Base-by-base conservation (phyloP, 2,888 invertebrate species). In the Prenolepis imparis region DNA sequence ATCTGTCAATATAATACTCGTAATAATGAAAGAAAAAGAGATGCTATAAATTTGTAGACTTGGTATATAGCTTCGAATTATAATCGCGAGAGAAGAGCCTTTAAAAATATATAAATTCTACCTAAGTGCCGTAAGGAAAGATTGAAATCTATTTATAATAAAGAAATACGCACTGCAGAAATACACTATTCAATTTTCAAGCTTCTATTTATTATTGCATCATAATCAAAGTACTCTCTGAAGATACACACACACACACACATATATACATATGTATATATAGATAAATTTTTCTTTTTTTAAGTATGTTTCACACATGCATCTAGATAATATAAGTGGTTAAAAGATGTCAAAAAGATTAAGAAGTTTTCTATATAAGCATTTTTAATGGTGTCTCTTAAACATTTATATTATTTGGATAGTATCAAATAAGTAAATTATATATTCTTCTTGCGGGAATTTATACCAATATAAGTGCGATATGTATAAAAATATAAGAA, bases 81-180 rank as follows among this genome's bases (percentile, higher is more conserved):
- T 48, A 84, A 73, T 39, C 32, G 44, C 32, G 44, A 81, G 36
- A 21, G 68, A 57, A 88, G 48, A 48, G 84, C 70, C 68, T 66
- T 72, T 64, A 83, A 85, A n/a, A 86, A 78, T 48, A 48, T 48
- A 48, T 85, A 88, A 82, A 89, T 64, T 84, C 72, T 90, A 91
- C 88, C 89, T 81, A 91, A 91, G 88, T 91, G 89, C 90, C 89
- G 85, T 86, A 48, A 48, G 66, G 61, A 85, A 87, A 84, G 67
- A 77, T 63, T 82, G 78, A 87, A 82, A 84, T 87, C 78, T 82
- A 85, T 85, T 89, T 82, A 86, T 84, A 81, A 80, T 84, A 61
- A 61, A 61, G 41, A 75, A 55, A 36, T 73, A 15, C 80, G 61
- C 64, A 70, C 48, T 66, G 6, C 24, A 41, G 39, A 24, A 59